Base-by-base conservation (phyloP, 2,888 invertebrate species). In the Eupithecia inturbata region DNA sequence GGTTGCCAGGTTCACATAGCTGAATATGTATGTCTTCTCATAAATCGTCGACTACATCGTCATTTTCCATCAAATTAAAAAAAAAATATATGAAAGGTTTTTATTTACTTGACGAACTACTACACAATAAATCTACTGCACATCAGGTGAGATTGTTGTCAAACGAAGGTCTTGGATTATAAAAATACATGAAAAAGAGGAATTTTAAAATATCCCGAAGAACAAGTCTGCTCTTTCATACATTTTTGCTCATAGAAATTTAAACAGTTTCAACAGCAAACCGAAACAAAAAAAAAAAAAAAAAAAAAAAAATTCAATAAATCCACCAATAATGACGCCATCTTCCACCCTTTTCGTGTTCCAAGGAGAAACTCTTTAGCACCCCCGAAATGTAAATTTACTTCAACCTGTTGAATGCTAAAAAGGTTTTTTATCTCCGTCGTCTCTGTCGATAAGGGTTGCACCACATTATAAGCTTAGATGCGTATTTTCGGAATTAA, bases 291-390 rank as follows among this genome's bases (percentile, higher is more conserved):
- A 60, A 36, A 66, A 39, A 36, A 33, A 67, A n/a, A 69, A 67
- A 71, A 57, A 57, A 57, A 70, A 60, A 36, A 66, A 39, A 36
- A 33, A 67, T 68, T 71, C 33, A 49, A 14, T 49, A 64, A 53
- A 72, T 63, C 41, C 36, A 36, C 22, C 26, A 31, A 45, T 74
- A 67, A 75, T 57, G 69, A 67, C 67, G 53, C 39, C 53, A 68
- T 63, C 12, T 33, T 45, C 71, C 69, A 66, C 68, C 70, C 68
- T 45, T 72, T 70, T 60, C 60, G 22, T 28, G 62, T 74, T 63
- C 64, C 57, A 68, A 16, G 68, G 67, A 69, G 68, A 77, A 80
- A 79, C 78, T 74, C 19, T 78, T 81, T 79, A 71, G 33, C 64
- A 77, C 49, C n/a, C 36, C n/a, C 71, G 76, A 77, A 77, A 72